Evolutionary conservation across 2,113 vertebrate species (phyloP).

Genomic region (Acanthisitta chloris): DNA sequence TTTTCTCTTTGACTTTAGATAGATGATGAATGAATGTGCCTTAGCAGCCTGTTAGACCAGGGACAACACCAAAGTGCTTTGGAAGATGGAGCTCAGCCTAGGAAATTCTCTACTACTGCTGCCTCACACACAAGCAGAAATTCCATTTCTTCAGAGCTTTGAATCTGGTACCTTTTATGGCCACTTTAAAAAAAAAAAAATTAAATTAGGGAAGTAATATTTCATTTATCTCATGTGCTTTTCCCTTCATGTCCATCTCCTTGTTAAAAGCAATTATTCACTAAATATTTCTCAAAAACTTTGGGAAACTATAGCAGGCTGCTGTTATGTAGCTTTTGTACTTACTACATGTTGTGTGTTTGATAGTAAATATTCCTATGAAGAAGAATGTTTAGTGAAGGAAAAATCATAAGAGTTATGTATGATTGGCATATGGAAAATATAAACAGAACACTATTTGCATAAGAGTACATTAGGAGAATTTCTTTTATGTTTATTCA

Average conservation of each 20-base stretch:
- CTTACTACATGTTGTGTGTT: not conserved
- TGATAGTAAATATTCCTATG: not conserved
- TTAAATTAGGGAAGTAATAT: not conserved
- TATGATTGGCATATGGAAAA: slow-evolving; percentile 49
- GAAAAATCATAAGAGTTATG: slow-evolving; percentile 23
- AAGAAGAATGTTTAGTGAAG: not conserved
- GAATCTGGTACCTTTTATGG: not conserved
- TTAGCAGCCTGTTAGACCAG: not conserved
- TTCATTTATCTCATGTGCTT: not conserved
- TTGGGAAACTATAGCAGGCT: not conserved
- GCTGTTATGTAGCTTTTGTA: not conserved
- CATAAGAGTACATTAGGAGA: slow-evolving; percentile 33
- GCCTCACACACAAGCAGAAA: not conserved
- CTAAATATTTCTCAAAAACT: not conserved
- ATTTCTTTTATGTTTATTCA: slow-evolving; percentile 67
- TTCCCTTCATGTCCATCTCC: not conserved
- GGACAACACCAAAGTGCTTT: not conserved
- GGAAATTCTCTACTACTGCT: not conserved
- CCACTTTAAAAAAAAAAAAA: not conserved
- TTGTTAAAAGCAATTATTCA: not conserved
- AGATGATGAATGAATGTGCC: not conserved
- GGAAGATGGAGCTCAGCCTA: not conserved
- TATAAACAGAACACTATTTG: slow-evolving; percentile 41
- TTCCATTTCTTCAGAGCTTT: not conserved
- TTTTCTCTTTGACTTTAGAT: not conserved